These are phyloP conservation scores for Rhyzopertha dominica DNA, from an alignment of 1,140 invertebrate genomes.

Conservation along the genomic window DNA sequence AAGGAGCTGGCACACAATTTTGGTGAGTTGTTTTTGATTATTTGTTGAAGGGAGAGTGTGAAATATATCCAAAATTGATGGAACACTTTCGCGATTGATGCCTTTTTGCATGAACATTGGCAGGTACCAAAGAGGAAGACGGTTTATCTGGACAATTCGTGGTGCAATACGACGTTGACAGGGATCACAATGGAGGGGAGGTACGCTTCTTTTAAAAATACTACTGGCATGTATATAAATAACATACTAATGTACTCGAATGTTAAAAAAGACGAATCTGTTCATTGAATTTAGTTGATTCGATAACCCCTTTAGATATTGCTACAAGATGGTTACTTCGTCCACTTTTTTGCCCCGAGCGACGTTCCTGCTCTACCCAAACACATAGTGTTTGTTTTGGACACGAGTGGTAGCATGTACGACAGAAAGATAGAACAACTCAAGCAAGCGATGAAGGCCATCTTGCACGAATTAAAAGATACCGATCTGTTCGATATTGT, in stretches of 20 bases:
- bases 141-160: conserved; percentile 59
- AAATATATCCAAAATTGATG: too few relatives aligned
- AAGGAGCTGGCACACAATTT: conserved; percentile 34
- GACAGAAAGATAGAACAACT: conserved; percentile 61
- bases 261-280: neutral
- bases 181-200: conserved; percentile 50
- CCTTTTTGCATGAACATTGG: too few relatives aligned
- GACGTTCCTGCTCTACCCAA: conserved; percentile 57
- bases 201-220: conserved; percentile 39
- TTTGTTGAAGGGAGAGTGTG: too few relatives aligned
- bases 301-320: conserved; percentile 4
- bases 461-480: conserved; percentile 55
- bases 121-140: conserved; percentile 39
- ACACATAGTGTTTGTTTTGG: conserved; percentile 67
- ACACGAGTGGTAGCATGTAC: conserved; percentile 65
- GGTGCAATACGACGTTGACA: conserved; percentile 60
- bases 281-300: neutral
- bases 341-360: conserved; percentile 66
- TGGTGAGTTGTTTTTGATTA: too few relatives aligned
- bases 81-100: too few relatives aligned
- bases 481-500: conserved; percentile 67
- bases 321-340: conserved; percentile 67
- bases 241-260: neutral
- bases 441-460: conserved; percentile 60
- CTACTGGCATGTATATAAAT: neutral